Conservation (phyloP, 2,888 invertebrate genomes). For the Digitonthophagus gazella region DNA sequence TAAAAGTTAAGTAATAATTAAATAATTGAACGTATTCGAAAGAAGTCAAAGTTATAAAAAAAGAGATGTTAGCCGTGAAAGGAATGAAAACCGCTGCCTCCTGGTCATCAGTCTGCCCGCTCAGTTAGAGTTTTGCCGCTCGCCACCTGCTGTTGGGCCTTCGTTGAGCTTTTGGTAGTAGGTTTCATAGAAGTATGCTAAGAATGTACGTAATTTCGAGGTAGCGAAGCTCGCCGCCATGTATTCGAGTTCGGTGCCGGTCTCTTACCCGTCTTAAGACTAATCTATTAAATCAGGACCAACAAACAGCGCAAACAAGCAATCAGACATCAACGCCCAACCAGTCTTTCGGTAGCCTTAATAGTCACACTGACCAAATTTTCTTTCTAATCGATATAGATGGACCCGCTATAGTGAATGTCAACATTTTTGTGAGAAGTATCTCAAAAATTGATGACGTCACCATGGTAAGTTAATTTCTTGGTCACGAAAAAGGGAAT, state of each 20-base stretch:
- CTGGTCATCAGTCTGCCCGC: not conserved
- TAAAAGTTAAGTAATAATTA: too few species aligned
- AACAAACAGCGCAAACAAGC: slow-evolving; percentile 10
- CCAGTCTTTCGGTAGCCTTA: slow-evolving; percentile 38
- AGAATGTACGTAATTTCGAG: slow-evolving; percentile 38
- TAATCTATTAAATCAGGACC: slow-evolving; percentile 6
- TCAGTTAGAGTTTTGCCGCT: slow-evolving; percentile 27
- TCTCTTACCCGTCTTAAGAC: slow-evolving; percentile 30
- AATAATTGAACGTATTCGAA: too few species aligned
- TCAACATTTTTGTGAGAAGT: slow-evolving; percentile 98
- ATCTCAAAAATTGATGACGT: slow-evolving; percentile 99
- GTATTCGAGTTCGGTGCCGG: slow-evolving; percentile 33
- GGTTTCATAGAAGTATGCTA: slow-evolving; percentile 48
- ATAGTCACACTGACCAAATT: slow-evolving; percentile 32
- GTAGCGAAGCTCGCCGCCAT: slow-evolving; percentile 35
- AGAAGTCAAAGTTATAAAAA: too few species aligned
- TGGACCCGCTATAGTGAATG: slow-evolving; percentile 94
- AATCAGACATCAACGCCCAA: slow-evolving; percentile 4
- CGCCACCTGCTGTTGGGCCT: slow-evolving; percentile 36
- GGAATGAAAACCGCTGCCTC: too few species aligned
- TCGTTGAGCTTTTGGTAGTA: slow-evolving; percentile 44
- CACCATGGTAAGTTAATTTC: slow-evolving; percentile 88
- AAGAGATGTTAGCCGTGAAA: too few species aligned
- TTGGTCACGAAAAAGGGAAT: slow-evolving; percentile 4
- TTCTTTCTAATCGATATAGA: slow-evolving; percentile 51